A percentile compares a stretch with the other conserved stretches of the same genome.
These are phyloP conservation scores for Flabesymbios commensalis DNA, from an alignment of 2,888 invertebrate genomes.

Conservation along the genomic window DNA sequence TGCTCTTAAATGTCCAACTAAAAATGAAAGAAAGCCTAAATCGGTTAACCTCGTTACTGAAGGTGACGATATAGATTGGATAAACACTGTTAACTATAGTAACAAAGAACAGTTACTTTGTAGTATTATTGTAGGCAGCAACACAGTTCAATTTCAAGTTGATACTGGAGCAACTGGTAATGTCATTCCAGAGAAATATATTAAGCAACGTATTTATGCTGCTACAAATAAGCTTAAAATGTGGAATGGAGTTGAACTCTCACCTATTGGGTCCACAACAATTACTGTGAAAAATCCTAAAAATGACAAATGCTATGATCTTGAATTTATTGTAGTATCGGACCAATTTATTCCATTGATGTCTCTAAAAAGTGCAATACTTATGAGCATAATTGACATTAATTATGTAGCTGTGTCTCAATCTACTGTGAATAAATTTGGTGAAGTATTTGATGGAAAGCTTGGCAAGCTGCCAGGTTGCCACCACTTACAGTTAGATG, in stretches of 20 bases:
- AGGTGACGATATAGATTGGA: neutral
- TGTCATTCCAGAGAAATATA: conserved; percentile 10
- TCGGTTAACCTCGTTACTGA: neutral
- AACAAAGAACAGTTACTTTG: too few relatives aligned
- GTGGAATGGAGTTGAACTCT: conserved; percentile 3
- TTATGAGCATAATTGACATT: conserved; percentile 17
- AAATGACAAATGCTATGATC: conserved; percentile 13
- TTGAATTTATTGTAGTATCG: conserved; percentile 17
- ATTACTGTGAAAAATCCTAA: conserved; percentile 6
- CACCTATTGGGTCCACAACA: conserved; percentile 4
- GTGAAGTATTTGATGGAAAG: conserved; percentile 7
- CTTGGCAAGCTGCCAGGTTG: neutral
- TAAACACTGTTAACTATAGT: too few relatives aligned
- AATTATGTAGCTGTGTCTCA: conserved; percentile 2
- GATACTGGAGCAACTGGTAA: conserved; percentile 23
- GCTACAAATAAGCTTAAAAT: neutral
- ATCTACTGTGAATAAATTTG: neutral
- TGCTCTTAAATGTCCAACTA: neutral
- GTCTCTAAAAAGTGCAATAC: neutral
- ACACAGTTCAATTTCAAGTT: conserved; percentile 15
- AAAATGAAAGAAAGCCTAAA: neutral
- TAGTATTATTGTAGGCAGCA: conserved; percentile 3
- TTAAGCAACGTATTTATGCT: neutral
- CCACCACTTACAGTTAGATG: conserved; percentile 5
- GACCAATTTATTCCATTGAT: conserved; percentile 16